A percentile compares a stretch with the other conserved stretches of the same genome.
Conservation (phyloP, 2,797 vertebrate species). For the Sorex maritimensis region DNA sequence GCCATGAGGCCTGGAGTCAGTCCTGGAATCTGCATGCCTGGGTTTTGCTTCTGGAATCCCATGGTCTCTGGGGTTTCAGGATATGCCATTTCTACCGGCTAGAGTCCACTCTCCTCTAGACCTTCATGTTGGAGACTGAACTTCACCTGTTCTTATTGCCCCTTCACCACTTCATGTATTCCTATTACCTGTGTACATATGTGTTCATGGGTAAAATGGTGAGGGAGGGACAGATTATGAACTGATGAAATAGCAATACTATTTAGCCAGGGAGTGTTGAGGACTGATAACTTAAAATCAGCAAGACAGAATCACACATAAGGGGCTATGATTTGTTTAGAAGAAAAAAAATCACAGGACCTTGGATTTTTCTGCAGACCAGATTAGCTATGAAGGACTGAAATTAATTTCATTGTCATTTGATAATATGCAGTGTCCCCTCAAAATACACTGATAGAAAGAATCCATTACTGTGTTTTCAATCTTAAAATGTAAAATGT, state of each 20-base stretch:
- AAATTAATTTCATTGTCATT: background rate
- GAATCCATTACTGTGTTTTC: background rate
- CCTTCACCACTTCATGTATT: background rate
- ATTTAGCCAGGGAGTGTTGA: background rate
- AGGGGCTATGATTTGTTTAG: background rate
- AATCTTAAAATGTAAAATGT: background rate
- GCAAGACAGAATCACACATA: too few relatives aligned
- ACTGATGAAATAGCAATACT: too few relatives aligned
- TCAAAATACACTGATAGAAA: background rate
- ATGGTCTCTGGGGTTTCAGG: too few relatives aligned
- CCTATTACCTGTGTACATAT: background rate
- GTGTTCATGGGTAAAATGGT: too few relatives aligned
- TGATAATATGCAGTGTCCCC: background rate
- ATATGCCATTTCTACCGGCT: too few relatives aligned
- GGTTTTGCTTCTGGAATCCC: too few relatives aligned
- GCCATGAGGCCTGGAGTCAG: too few relatives aligned
- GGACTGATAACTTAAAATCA: background rate
- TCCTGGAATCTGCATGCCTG: too few relatives aligned
- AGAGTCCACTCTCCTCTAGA: background rate
- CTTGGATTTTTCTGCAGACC: slow-evolving; percentile 19
- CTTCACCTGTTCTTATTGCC: background rate
- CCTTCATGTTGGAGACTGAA: background rate
- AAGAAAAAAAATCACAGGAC: background rate
- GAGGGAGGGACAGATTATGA: background rate
- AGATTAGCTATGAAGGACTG: background rate